Conservation (phyloP, 2,797 vertebrate species). For the Bovichtus diacanthus region DNA sequence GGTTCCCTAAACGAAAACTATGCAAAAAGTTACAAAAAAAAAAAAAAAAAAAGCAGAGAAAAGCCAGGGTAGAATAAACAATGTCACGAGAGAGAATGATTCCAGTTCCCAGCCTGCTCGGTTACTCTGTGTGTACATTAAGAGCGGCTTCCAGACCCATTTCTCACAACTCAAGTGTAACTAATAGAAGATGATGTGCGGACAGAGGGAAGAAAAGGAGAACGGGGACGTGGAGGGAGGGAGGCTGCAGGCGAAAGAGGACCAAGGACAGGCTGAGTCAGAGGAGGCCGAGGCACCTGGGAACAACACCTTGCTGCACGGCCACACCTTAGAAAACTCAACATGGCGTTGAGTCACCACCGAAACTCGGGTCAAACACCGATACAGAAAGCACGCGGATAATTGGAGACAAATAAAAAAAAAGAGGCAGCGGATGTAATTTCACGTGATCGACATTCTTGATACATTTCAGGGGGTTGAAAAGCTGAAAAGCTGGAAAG, state of each 20-base stretch:
- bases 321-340: slow-evolving; percentile 83
- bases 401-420: not conserved
- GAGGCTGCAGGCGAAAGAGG: slow-evolving; percentile 1
- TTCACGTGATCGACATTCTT: not conserved
- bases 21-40: not conserved
- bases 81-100: not conserved
- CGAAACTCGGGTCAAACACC: slow-evolving; percentile 78
- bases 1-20: not conserved
- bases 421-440: rapidly evolving
- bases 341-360: slow-evolving; percentile 79
- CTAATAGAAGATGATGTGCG: slow-evolving; percentile 60
- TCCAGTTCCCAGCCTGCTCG: slow-evolving; percentile 19
- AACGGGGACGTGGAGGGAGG: not conserved
- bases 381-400: not conserved
- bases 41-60: not conserved
- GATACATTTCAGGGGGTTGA: not conserved
- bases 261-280: slow-evolving; percentile 18
- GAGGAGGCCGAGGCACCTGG: slow-evolving; percentile 29
- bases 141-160: slow-evolving; percentile 22
- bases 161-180: slow-evolving; percentile 57
- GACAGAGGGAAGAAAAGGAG: slow-evolving; percentile 40
- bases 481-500: not conserved
- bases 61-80: not conserved
- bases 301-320: slow-evolving; percentile 67
- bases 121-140: slow-evolving; percentile 43